Evolutionary conservation across 2,888 invertebrate species (phyloP).

Genomic region (Ichneumoninae sp.): DNA sequence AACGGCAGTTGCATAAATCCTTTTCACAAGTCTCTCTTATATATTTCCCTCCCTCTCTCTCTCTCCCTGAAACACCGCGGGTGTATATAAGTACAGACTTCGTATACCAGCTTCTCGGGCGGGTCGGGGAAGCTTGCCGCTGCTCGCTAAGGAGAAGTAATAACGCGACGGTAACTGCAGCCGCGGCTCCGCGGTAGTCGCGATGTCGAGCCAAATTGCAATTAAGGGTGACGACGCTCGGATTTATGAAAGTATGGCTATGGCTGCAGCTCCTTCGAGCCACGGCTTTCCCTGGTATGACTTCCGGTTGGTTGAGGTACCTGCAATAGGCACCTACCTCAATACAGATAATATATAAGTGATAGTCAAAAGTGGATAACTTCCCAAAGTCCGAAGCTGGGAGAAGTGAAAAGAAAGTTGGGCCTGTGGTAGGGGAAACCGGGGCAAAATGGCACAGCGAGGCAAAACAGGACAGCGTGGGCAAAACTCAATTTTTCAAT

Average conservation of each 20-base stretch:
- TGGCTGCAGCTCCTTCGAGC: constrained; percentile 38
- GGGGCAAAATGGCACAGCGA: too few species aligned
- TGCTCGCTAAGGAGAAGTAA: constrained; percentile 68
- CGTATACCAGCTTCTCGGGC: constrained; percentile 63
- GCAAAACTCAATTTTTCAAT: too few species aligned
- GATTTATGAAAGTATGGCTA: constrained; percentile 75
- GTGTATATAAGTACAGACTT: constrained; percentile 46
- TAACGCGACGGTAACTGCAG: constrained; percentile 70
- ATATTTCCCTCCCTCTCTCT: neutral
- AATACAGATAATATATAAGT: neutral
- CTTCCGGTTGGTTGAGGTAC: constrained; percentile 34
- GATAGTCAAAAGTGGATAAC: constrained; percentile 13
- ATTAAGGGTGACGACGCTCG: constrained; percentile 76
- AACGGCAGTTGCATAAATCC: constrained; percentile 37
- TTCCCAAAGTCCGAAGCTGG: neutral
- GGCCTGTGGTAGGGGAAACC: neutral
- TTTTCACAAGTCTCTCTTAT: constrained; percentile 32
- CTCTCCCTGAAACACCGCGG: constrained; percentile 23
- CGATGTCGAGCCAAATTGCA: constrained; percentile 75
- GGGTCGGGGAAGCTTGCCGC: constrained; percentile 66
- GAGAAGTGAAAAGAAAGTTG: neutral
- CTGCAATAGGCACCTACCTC: constrained; percentile 30
- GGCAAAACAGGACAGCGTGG: too few species aligned
- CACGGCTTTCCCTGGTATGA: constrained; percentile 12
- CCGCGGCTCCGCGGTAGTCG: constrained; percentile 64